Evolutionary conservation across 2,888 invertebrate genomes (phyloP).

Genomic region (Ctena decussata): DNA sequence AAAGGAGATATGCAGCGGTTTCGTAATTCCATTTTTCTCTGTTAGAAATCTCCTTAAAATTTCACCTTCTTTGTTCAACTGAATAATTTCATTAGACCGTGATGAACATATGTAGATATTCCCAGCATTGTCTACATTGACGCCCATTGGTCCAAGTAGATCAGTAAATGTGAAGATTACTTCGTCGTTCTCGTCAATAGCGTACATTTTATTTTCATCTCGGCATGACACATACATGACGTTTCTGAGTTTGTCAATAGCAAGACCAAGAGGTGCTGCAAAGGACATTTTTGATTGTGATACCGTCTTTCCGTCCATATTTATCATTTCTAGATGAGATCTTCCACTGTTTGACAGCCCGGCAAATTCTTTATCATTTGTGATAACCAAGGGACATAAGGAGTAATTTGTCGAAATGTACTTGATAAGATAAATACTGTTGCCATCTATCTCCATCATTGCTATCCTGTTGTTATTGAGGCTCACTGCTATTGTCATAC

Average conservation of each 20-base stretch:
- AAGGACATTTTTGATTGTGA: not conserved
- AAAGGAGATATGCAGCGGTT: not conserved
- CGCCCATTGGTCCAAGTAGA: not conserved
- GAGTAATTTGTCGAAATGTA: not conserved
- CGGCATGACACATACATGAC: not conserved
- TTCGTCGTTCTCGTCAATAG: not conserved
- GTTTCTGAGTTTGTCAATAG: not conserved
- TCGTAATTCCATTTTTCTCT: not conserved
- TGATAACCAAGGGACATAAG: not conserved
- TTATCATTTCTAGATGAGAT: constrained; percentile 1
- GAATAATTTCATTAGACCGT: not conserved
- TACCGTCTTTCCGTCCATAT: constrained; percentile 2
- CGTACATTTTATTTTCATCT: not conserved
- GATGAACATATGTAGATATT: not conserved
- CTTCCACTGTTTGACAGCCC: not conserved
- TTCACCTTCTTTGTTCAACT: not conserved
- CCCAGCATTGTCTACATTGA: not conserved
- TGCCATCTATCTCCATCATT: constrained; percentile 8
- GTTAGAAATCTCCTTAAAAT: not conserved
- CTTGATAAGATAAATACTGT: constrained; percentile 3
- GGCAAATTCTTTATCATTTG: not conserved
- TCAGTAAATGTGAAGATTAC: not conserved
- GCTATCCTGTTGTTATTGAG: constrained; percentile 5
- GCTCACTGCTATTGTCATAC: not conserved
- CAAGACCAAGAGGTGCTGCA: not conserved